phyloP scores from a whole-genome alignment of 1,140 invertebrate species.

The Drosophila pandora region DNA sequence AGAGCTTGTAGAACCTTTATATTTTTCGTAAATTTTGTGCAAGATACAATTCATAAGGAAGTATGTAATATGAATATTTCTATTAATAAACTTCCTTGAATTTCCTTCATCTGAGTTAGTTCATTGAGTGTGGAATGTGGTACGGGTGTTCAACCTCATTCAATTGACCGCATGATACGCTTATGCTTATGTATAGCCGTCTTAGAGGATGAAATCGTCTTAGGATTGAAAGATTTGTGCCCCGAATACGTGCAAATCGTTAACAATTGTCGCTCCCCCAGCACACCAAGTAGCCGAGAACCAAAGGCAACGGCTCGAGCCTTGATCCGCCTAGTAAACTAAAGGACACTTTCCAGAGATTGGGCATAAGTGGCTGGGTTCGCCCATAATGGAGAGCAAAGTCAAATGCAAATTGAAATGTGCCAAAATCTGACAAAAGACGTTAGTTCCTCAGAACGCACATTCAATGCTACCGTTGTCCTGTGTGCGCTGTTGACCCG shows the following conservation, averaged over 20 bases:
- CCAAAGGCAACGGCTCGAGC: conserved; percentile 19
- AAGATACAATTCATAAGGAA: too few species aligned
- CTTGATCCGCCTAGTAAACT: conserved; percentile 57
- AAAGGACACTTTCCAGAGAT: conserved; percentile 24
- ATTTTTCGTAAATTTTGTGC: too few species aligned
- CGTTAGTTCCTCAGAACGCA: conserved; percentile 46
- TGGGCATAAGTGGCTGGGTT: conserved; percentile 69
- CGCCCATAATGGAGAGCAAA: conserved; percentile 51
- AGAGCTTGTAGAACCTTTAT: too few species aligned
- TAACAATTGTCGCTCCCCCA: conserved; percentile 55
- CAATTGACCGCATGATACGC: conserved; percentile 78
- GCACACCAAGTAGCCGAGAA: conserved; percentile 15
- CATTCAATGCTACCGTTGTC: conserved; percentile 38
- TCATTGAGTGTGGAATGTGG: neutral
- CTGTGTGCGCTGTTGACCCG: conserved; percentile 11
- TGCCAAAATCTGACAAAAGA: conserved; percentile 47
- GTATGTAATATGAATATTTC: too few species aligned
- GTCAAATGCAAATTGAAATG: conserved; percentile 82
- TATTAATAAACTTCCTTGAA: too few species aligned
- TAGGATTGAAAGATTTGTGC: conserved; percentile 61
- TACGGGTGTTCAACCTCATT: conserved; percentile 42
- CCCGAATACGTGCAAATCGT: conserved; percentile 53
- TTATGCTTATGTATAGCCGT: conserved; percentile 46
- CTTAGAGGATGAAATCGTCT: conserved; percentile 63
- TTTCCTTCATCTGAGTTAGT: too few species aligned